phyloP scores from a whole-genome alignment of 2,113 vertebrate genomes.

The Hypanus sabinus region DNA sequence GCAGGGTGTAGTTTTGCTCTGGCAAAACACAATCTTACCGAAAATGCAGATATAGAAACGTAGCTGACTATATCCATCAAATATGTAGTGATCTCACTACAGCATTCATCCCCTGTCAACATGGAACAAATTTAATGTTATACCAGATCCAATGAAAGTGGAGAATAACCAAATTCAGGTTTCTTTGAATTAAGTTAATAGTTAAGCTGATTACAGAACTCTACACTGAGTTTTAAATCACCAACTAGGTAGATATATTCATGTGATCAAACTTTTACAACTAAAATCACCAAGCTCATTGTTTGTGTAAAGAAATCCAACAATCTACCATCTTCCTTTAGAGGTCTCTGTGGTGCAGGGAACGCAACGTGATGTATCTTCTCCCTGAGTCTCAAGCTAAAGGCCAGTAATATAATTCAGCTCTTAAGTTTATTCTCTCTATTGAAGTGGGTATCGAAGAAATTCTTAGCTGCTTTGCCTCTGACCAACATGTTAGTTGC shows the following conservation, averaged over 20 bases:
- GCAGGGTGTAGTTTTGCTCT: background rate
- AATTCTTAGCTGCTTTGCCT: background rate
- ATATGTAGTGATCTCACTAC: background rate
- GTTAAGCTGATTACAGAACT: background rate
- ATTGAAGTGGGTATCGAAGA: background rate
- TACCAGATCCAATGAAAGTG: background rate
- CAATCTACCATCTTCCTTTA: background rate
- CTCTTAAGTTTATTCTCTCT: background rate
- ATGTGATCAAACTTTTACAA: background rate
- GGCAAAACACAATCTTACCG: background rate
- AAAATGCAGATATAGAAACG: background rate
- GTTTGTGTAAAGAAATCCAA: background rate
- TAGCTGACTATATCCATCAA: background rate
- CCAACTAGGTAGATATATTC: background rate
- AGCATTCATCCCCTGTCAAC: background rate
- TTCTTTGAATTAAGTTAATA: background rate
- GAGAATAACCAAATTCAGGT: background rate
- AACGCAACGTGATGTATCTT: background rate
- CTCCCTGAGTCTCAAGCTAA: background rate
- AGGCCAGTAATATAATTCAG: background rate
- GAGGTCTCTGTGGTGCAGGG: background rate
- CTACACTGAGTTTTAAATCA: background rate
- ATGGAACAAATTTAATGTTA: background rate
- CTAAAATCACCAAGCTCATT: conserved; percentile 3
- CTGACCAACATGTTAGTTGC: background rate